phyloP scores from a whole-genome alignment of 1,140 invertebrate genomes.

The Drosophila malerkotliana region DNA sequence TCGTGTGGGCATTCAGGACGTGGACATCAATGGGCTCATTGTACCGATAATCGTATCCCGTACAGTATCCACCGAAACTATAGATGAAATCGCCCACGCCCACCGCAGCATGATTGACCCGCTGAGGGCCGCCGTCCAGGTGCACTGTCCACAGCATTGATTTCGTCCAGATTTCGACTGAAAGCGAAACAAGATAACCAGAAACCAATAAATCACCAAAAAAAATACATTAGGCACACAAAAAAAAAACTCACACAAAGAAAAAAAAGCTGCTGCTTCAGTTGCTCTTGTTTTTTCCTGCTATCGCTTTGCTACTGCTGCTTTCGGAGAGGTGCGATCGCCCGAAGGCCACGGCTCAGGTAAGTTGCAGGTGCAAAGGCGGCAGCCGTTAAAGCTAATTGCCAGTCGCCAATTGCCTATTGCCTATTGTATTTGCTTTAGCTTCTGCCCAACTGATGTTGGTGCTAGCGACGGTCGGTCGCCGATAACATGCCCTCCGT shows the following conservation, averaged over 20 bases:
- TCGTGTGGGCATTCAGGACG: slow-evolving; percentile 91
- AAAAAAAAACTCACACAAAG: slow-evolving; percentile 1
- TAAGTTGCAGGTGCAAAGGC: slow-evolving; percentile 5
- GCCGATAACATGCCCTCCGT: not conserved
- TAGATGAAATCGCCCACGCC: slow-evolving; percentile 92
- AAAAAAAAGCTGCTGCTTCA: not conserved
- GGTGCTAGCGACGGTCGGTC: not conserved
- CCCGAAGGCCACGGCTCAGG: slow-evolving; percentile 7
- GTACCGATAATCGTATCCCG: slow-evolving; percentile 89
- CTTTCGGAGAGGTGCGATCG: slow-evolving; percentile 4
- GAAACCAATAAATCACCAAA: not conserved
- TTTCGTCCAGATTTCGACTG: slow-evolving; percentile 19
- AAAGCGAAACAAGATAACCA: not conserved
- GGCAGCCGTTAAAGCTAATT: slow-evolving; percentile 1
- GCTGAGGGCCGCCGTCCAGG: slow-evolving; percentile 89
- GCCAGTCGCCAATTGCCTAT: slow-evolving; percentile 3
- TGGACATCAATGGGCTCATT: slow-evolving; percentile 93
- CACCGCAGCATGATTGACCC: slow-evolving; percentile 95
- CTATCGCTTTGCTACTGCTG: not conserved
- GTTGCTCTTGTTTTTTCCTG: not conserved
- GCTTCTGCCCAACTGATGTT: not conserved
- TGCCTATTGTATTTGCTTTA: not conserved
- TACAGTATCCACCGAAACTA: slow-evolving; percentile 96
- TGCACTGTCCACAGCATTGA: slow-evolving; percentile 91
- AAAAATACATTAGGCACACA: not conserved